A percentile compares a stretch with the other conserved stretches of the same genome.
Evolutionary conservation across 2,888 invertebrate species (phyloP).

Genomic region (Coecobrya sp.): DNA sequence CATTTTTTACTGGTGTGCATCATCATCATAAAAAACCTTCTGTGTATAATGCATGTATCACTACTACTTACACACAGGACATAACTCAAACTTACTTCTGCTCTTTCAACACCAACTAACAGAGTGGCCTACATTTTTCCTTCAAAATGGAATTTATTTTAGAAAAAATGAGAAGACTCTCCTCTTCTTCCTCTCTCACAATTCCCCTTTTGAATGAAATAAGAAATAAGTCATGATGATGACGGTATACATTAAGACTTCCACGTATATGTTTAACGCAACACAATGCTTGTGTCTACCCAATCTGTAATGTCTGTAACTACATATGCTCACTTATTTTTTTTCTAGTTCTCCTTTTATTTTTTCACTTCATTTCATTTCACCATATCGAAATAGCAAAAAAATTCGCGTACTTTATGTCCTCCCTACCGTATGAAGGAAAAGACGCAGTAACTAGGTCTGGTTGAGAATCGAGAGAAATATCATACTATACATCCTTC

Average conservation of each 20-base stretch:
- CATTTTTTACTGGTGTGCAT: constrained; percentile 66
- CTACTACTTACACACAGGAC: constrained; percentile 28
- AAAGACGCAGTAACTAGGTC: neutral
- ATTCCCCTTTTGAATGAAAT: constrained; percentile 44
- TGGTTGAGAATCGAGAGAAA: constrained; percentile 28
- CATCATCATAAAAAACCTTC: constrained; percentile 46
- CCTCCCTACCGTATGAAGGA: no score
- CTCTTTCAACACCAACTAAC: constrained; percentile 58
- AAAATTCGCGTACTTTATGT: neutral
- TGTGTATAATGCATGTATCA: constrained; percentile 34
- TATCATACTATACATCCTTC: constrained; percentile 36
- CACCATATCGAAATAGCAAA: neutral
- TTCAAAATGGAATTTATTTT: constrained; percentile 41
- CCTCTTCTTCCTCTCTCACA: neutral
- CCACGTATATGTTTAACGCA: neutral
- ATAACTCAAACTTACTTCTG: constrained; percentile 67
- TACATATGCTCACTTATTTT: neutral
- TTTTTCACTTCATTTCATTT: constrained; percentile 64
- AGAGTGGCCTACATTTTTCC: constrained; percentile 59
- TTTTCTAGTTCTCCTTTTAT: constrained; percentile 24
- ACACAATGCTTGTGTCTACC: neutral
- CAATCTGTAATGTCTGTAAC: neutral
- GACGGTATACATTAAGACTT: constrained; percentile 8
- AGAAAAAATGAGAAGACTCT: constrained; percentile 44
- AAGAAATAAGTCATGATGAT: constrained; percentile 49